Conservation (phyloP, 2,888 invertebrate species). For the Acronicta psi region DNA sequence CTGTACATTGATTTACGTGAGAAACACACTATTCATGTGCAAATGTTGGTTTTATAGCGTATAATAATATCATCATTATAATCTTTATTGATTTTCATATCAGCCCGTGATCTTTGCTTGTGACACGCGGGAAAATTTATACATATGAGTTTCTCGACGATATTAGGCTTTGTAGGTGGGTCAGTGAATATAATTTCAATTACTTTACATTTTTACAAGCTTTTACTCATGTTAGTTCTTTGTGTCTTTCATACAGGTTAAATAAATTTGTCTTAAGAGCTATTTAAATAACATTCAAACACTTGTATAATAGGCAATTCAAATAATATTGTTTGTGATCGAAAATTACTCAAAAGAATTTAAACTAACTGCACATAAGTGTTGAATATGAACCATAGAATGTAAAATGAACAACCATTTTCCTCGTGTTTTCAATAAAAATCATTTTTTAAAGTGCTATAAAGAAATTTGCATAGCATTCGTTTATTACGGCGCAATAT, state of each 20-base stretch:
- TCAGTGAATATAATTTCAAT: constrained; percentile 49
- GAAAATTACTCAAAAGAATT: constrained; percentile 21
- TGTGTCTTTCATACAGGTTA: constrained; percentile 37
- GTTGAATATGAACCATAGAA: constrained; percentile 46
- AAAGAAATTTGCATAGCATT: constrained; percentile 69
- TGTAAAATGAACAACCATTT: constrained; percentile 56
- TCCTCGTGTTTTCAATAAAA: constrained; percentile 64
- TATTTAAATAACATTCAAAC: constrained; percentile 21
- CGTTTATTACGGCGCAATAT: constrained; percentile 62
- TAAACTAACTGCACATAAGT: constrained; percentile 43
- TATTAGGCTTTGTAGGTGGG: constrained; percentile 42
- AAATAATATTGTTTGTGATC: constrained; percentile 37
- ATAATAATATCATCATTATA: constrained; percentile 65
- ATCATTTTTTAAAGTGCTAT: constrained; percentile 63
- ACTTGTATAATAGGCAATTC: constrained; percentile 34
- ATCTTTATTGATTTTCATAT: constrained; percentile 62
- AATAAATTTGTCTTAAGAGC: constrained; percentile 23
- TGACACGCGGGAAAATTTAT: constrained; percentile 59
- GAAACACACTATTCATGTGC: constrained; percentile 60
- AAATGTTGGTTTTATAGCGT: constrained; percentile 63
- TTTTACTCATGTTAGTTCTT: constrained; percentile 34
- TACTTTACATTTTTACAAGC: constrained; percentile 38
- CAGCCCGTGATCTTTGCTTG: constrained; percentile 57
- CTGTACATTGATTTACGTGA: constrained; percentile 51
- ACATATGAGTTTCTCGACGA: constrained; percentile 45